These are phyloP conservation scores for Parasteatoda tepidariorum DNA, from an alignment of 1,140 invertebrate genomes.

Conservation along the genomic window DNA sequence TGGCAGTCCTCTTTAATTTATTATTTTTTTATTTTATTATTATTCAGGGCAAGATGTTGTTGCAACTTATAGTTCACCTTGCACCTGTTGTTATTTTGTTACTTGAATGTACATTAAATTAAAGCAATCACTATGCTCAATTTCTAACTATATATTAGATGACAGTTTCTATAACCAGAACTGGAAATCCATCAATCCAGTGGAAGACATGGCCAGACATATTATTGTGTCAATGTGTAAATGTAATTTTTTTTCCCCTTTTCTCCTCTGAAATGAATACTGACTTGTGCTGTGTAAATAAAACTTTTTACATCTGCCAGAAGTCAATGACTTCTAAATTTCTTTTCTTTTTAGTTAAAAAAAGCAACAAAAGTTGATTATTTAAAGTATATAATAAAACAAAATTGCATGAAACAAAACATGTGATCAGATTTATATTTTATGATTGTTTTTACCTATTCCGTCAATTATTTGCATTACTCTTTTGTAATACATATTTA, in stretches of 20 bases:
- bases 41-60: conserved; percentile 6
- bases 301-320: conserved; percentile 60
- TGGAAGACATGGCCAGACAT: conserved; percentile 58
- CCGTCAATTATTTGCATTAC: no score
- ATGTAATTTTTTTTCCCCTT: conserved; percentile 55
- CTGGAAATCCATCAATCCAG: conserved; percentile 52
- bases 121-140: conserved; percentile 40
- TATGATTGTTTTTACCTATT: no score
- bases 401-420: no score
- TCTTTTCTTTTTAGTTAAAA: no score
- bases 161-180: conserved; percentile 53
- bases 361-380: no score
- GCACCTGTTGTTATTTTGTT: conserved; percentile 21
- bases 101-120: background rate
- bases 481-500: no score
- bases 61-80: conserved; percentile 19
- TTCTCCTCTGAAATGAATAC: conserved; percentile 31
- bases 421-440: no score
- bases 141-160: conserved; percentile 30
- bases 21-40: conserved; percentile 14
- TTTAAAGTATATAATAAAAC: no score
- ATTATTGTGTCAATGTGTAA: conserved; percentile 57
- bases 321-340: no score
- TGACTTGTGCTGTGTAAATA: conserved; percentile 60
- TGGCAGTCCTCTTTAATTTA: conserved; percentile 30